Percentiles rank a stretch among this genome's conserved stretches.
Conservation (phyloP, 92 coral and sea anemone genomes). For the Epizoanthus ramosus region DNA sequence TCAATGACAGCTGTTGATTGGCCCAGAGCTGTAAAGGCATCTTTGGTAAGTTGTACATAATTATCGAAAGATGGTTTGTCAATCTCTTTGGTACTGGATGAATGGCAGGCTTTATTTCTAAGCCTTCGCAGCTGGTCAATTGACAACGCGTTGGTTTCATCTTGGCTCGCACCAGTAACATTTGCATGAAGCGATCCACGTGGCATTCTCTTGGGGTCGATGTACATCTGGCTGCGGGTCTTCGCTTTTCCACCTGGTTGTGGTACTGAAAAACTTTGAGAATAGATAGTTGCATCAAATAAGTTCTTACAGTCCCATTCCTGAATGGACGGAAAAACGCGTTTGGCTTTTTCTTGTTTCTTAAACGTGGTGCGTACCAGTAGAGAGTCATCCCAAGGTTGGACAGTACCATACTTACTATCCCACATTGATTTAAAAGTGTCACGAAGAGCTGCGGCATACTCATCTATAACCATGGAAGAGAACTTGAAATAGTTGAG, state of each 20-base stretch:
- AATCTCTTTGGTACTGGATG: conserved; percentile 31
- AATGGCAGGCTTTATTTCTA: conserved; percentile 49
- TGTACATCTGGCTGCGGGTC: conserved; percentile 40
- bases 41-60: conserved; percentile 36
- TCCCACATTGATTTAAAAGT: conserved; percentile 38
- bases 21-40: conserved; percentile 52
- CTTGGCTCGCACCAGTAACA: conserved; percentile 36
- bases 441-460: conserved; percentile 18
- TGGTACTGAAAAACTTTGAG: neutral
- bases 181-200: conserved; percentile 39
- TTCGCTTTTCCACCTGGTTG: neutral
- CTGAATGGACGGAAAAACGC: conserved; percentile 9
- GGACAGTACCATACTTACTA: conserved; percentile 16
- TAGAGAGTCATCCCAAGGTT: conserved; percentile 42
- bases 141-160: conserved; percentile 50
- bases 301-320: conserved; percentile 45
- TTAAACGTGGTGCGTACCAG: conserved; percentile 16
- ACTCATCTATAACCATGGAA: conserved; percentile 32
- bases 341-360: conserved; percentile 7
- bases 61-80: conserved; percentile 38
- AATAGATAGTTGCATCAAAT: conserved; percentile 12
- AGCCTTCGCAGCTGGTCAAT: conserved; percentile 59
- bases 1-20: conserved; percentile 21
- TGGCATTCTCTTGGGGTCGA: conserved; percentile 9
- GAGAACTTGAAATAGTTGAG: conserved; percentile 42